These are phyloP conservation scores for Leptopilina syphax DNA, from an alignment of 2,888 invertebrate genomes.

Conservation along the genomic window DNA sequence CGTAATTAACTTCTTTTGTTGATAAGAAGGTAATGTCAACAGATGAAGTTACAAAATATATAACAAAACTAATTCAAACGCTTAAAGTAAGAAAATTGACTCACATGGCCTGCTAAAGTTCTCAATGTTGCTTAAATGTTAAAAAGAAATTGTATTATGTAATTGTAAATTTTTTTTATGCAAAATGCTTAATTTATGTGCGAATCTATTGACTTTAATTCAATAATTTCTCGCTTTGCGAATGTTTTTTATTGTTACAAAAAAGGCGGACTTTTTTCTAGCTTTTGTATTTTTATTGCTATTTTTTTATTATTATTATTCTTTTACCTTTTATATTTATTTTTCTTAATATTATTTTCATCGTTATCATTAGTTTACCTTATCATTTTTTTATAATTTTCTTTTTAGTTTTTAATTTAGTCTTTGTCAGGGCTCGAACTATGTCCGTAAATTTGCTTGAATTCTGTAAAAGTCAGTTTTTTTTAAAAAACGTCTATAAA, in stretches of 20 bases:
- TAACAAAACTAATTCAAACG: neutral
- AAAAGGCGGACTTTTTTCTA: too few species aligned
- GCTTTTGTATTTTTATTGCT: neutral
- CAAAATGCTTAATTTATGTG: neutral
- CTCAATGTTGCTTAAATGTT: constrained; percentile 1
- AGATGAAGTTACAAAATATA: constrained; percentile 7
- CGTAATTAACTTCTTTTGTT: neutral
- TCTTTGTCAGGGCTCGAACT: too few species aligned
- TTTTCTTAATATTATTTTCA: too few species aligned
- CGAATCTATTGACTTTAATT: neutral
- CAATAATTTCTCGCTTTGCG: neutral
- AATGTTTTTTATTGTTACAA: neutral
- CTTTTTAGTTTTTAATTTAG: too few species aligned
- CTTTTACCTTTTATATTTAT: too few species aligned
- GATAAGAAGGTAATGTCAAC: neutral
- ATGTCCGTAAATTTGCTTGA: too few species aligned
- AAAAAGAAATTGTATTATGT: neutral
- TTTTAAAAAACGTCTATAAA: too few species aligned
- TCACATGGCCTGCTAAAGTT: neutral
- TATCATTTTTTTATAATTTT: too few species aligned
- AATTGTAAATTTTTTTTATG: neutral
- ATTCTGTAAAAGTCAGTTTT: too few species aligned
- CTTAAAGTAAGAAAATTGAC: neutral
- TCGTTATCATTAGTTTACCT: too few species aligned
- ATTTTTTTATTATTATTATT: neutral